Evolutionary conservation across 2,113 vertebrate genomes (phyloP).

Genomic region (Lophotis ruficrista): DNA sequence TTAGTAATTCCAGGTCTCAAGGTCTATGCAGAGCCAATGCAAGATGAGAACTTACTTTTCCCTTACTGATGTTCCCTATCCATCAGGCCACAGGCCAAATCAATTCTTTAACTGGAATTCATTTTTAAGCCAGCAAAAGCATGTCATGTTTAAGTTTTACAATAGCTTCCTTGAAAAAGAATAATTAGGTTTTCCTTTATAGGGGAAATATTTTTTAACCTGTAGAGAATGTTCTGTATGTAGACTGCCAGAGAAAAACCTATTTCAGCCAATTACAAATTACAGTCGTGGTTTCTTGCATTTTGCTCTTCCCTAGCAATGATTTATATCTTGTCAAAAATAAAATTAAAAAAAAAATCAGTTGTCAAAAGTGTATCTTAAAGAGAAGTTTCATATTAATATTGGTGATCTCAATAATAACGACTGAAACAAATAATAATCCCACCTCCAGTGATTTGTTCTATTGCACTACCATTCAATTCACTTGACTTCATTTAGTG

Average conservation of each 20-base stretch:
- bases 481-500: not conserved
- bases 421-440: slow-evolving; percentile 7
- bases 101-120: not conserved
- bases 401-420: not conserved
- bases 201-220: not conserved
- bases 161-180: not conserved
- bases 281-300: not conserved
- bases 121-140: not conserved
- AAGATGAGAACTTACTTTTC: not conserved
- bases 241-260: not conserved
- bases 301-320: not conserved
- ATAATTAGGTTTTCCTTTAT: not conserved
- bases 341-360: not conserved
- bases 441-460: not conserved
- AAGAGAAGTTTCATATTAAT: slow-evolving; percentile 1
- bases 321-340: slow-evolving; percentile 35
- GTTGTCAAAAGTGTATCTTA: not conserved
- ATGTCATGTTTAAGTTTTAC: not conserved
- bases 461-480: not conserved
- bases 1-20: not conserved
- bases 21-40: not conserved
- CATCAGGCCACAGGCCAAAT: not conserved
- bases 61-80: not conserved
- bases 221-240: not conserved
- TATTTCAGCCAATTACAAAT: not conserved